These are phyloP conservation scores for Maconellicoccus hirsutus DNA, from an alignment of 1,140 invertebrate genomes.

Conservation along the genomic window DNA sequence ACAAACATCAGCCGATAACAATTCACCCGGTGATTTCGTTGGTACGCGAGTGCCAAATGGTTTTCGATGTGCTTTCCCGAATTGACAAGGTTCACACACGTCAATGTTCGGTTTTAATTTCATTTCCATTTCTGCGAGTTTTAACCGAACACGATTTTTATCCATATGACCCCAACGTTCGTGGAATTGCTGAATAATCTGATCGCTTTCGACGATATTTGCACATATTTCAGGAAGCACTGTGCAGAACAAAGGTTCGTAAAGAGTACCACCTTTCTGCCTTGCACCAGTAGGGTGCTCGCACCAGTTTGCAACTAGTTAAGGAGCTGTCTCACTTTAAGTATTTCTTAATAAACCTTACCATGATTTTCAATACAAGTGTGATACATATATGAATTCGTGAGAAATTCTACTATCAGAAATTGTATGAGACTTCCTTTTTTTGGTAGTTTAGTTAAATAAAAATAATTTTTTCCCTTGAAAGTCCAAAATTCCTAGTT, in stretches of 20 bases:
- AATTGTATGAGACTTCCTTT: too few relatives aligned
- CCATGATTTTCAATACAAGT: too few relatives aligned
- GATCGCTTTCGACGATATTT: slow-evolving; percentile 23
- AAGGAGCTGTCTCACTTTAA: too few relatives aligned
- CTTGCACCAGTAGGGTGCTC: slow-evolving; percentile 30
- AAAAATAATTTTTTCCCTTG: too few relatives aligned
- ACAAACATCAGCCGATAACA: slow-evolving; percentile 33
- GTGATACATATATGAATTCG: too few relatives aligned
- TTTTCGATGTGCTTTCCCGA: slow-evolving; percentile 32
- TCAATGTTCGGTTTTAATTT: slow-evolving; percentile 28
- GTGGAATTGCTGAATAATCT: slow-evolving; percentile 31
- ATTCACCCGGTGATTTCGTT: slow-evolving; percentile 29
- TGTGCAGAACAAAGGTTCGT: slow-evolving; percentile 28
- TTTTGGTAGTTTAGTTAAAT: too few relatives aligned
- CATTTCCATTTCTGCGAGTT: slow-evolving; percentile 28
- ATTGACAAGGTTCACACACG: slow-evolving; percentile 32
- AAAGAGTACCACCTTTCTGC: slow-evolving; percentile 27
- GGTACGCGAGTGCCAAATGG: slow-evolving; percentile 31
- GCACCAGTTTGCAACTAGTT: too few relatives aligned
- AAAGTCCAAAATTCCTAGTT: too few relatives aligned
- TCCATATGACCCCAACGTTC: slow-evolving; percentile 32
- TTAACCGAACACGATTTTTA: slow-evolving; percentile 30
- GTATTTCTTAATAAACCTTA: too few relatives aligned
- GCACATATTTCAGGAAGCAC: slow-evolving; percentile 26
- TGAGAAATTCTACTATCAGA: too few relatives aligned